Evolutionary conservation across 2,888 invertebrate species (phyloP).

Genomic region (Carterocephalus palaemon): DNA sequence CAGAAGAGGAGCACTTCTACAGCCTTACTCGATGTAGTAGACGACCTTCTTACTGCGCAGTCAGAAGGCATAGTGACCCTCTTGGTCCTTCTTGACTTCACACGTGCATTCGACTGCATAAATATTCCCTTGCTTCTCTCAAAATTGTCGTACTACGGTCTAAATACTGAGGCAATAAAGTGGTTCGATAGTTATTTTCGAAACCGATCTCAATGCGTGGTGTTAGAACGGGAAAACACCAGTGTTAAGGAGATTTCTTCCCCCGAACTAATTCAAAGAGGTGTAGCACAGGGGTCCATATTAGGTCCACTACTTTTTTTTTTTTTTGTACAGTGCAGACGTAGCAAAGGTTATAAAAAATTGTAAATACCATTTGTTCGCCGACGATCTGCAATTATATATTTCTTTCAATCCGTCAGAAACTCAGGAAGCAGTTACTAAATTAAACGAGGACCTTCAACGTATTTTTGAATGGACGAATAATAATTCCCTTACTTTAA

Average conservation of each 20-base stretch:
- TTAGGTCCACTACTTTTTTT: neutral
- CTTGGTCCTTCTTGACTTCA: neutral
- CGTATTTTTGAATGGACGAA: neutral
- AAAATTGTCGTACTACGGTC: neutral
- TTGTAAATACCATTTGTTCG: conserved; percentile 5
- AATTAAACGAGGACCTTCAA: neutral
- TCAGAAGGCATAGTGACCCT: neutral
- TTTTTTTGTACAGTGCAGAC: conserved; percentile 2
- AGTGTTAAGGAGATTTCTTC: neutral
- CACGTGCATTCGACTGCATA: neutral
- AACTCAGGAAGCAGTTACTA: neutral
- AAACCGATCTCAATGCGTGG: too few species aligned
- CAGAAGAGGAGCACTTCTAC: neutral
- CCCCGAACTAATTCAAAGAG: neutral
- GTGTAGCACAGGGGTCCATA: conserved; percentile 1
- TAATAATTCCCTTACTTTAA: neutral
- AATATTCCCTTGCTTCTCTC: neutral
- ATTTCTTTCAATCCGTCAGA: neutral
- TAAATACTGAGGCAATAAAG: neutral
- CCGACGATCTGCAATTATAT: neutral
- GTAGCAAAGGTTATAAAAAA: neutral
- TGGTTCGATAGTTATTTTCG: too few species aligned
- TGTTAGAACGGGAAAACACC: neutral
- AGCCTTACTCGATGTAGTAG: conserved; percentile 1
- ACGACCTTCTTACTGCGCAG: neutral